phyloP scores from a whole-genome alignment of 2,888 invertebrate genomes.

The Mechanitis messenoides region DNA sequence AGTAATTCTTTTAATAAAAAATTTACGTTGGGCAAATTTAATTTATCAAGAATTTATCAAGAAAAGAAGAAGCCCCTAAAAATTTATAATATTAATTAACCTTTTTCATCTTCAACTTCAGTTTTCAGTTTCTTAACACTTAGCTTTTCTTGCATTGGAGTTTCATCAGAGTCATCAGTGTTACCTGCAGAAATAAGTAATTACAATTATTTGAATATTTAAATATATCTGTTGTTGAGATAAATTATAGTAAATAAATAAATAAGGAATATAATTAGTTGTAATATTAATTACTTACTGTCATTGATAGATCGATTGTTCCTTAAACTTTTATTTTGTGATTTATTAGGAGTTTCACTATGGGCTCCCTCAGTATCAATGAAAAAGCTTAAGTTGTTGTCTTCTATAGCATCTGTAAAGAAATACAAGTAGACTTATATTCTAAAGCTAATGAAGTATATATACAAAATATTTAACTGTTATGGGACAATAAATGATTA shows the following conservation, averaged over 20 bases:
- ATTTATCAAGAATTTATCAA: too few relatives aligned
- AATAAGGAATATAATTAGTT: not conserved
- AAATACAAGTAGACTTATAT: not conserved
- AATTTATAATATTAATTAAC: too few relatives aligned
- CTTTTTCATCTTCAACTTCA: too few relatives aligned
- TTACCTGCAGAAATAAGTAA: not conserved
- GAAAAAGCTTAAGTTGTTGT: constrained; percentile 22
- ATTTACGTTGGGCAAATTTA: too few relatives aligned
- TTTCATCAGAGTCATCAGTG: not conserved
- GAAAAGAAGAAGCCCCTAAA: too few relatives aligned
- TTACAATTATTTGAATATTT: not conserved
- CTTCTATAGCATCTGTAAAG: constrained; percentile 15
- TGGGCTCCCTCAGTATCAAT: constrained; percentile 27
- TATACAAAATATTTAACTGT: too few relatives aligned
- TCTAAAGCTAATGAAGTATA: not conserved
- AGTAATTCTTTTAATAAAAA: too few relatives aligned
- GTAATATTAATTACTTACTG: constrained; percentile 12
- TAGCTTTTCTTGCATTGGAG: not conserved
- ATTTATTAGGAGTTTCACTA: constrained; percentile 13
- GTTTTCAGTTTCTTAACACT: too few relatives aligned
- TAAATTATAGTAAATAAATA: not conserved
- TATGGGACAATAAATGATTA: too few relatives aligned
- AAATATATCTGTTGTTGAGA: not conserved
- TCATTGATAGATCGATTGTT: constrained; percentile 17
- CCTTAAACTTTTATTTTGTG: constrained; percentile 30